Evolutionary conservation across 2,888 invertebrate genomes (phyloP).

Genomic region (Oegoconia quadripuncta): DNA sequence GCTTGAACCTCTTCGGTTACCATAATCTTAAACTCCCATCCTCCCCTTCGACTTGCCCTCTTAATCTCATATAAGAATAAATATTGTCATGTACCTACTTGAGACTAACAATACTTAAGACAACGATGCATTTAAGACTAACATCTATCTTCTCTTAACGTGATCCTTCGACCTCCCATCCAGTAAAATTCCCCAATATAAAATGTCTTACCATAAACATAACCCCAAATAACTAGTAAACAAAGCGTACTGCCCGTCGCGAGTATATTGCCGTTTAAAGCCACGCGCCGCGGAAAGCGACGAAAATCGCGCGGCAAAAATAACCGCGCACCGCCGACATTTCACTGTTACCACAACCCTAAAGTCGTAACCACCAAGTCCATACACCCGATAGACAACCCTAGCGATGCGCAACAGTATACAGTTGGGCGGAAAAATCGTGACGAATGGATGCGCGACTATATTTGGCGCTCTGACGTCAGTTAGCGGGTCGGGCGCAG

Average conservation of each 20-base stretch:
- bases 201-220: neutral
- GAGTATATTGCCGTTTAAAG: conserved; percentile 70
- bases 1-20: no score
- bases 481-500: conserved; percentile 54
- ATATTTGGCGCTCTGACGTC: conserved; percentile 71
- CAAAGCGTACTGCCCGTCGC: conserved; percentile 45
- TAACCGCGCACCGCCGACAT: conserved; percentile 62
- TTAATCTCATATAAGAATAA: no score
- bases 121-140: no score
- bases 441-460: conserved; percentile 35
- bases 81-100: no score
- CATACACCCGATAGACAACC: conserved; percentile 27
- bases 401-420: conserved; percentile 17
- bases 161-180: no score
- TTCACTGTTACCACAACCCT: conserved; percentile 32
- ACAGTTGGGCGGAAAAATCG: conserved; percentile 30
- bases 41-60: no score
- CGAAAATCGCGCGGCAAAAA: conserved; percentile 72
- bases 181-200: no score
- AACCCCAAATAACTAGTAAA: conserved; percentile 39
- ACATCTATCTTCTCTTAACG: no score
- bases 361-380: conserved; percentile 29
- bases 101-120: no score
- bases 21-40: no score
- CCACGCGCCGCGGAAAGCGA: conserved; percentile 59